phyloP scores from a whole-genome alignment of 2,888 invertebrate genomes.

The Hanleya hanleyi region DNA sequence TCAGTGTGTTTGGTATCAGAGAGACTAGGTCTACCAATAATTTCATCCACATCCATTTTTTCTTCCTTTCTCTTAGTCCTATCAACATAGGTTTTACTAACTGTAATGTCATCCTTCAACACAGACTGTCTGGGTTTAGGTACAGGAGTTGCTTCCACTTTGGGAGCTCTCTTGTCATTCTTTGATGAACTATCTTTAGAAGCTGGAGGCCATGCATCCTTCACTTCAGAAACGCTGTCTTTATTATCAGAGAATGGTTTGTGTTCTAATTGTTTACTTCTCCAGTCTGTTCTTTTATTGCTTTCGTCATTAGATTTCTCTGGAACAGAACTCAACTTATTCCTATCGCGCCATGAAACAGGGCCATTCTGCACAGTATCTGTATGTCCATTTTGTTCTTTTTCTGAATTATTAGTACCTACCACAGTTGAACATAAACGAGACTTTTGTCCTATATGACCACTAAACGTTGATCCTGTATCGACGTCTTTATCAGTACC shows the following conservation, averaged over 20 bases:
- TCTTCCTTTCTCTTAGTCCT: neutral
- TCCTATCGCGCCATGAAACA: neutral
- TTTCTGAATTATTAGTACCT: neutral
- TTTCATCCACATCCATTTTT: conserved; percentile 1
- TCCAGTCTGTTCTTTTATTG: neutral
- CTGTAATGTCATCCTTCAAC: neutral
- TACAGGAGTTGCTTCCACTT: neutral
- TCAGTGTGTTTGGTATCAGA: neutral
- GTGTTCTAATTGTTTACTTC: neutral
- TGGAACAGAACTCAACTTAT: neutral
- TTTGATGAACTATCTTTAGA: neutral
- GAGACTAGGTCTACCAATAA: neutral
- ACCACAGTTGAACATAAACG: neutral
- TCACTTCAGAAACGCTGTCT: neutral
- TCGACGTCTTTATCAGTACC: too few relatives aligned
- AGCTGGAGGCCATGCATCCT: neutral
- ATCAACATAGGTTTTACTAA: too few relatives aligned
- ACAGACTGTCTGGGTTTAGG: conserved; percentile 10
- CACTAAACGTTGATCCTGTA: neutral
- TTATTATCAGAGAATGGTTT: neutral
- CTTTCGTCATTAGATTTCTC: neutral
- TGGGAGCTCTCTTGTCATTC: neutral
- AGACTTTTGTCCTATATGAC: neutral
- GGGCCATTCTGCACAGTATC: neutral
- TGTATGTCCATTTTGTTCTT: neutral